phyloP scores from a whole-genome alignment of 2,888 invertebrate species.

The Ommatoiulus sabulosus region DNA sequence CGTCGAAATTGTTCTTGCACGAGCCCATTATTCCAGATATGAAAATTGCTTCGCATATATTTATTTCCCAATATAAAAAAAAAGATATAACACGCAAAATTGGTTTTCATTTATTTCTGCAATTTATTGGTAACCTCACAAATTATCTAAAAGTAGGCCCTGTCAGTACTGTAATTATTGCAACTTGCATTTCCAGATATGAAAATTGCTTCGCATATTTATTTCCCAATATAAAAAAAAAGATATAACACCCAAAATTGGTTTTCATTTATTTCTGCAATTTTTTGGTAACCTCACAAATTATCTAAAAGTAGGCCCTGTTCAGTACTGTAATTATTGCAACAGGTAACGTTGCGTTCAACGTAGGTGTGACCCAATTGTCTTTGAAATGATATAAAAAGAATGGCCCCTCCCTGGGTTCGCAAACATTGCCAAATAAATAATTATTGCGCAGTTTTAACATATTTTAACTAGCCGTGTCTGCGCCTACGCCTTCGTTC shows the following conservation, averaged over 20 bases:
- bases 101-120: background rate
- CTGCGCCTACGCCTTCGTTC: slow-evolving; percentile 5
- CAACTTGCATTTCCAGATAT: too few species aligned
- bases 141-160: background rate
- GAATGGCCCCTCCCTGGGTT: slow-evolving; percentile 3
- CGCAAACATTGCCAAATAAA: slow-evolving; percentile 24
- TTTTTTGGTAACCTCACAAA: background rate
- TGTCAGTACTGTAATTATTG: background rate
- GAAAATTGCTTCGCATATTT: background rate
- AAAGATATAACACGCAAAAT: too few species aligned
- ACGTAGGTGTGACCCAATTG: slow-evolving; percentile 29
- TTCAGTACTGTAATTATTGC: background rate
- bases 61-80: too few species aligned
- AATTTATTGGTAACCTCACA: background rate
- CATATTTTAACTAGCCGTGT: slow-evolving; percentile 9
- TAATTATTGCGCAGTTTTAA: background rate
- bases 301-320: background rate
- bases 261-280: background rate
- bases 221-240: too few species aligned
- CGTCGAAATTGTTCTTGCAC: background rate
- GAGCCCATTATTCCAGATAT: background rate
- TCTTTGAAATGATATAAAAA: background rate
- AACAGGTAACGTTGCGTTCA: background rate
- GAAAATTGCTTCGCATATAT: background rate
- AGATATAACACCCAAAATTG: too few species aligned